Evolutionary conservation across 53 echinoderm and acorn worm genomes (phyloP).

Genomic region (Luidia sarsii): DNA sequence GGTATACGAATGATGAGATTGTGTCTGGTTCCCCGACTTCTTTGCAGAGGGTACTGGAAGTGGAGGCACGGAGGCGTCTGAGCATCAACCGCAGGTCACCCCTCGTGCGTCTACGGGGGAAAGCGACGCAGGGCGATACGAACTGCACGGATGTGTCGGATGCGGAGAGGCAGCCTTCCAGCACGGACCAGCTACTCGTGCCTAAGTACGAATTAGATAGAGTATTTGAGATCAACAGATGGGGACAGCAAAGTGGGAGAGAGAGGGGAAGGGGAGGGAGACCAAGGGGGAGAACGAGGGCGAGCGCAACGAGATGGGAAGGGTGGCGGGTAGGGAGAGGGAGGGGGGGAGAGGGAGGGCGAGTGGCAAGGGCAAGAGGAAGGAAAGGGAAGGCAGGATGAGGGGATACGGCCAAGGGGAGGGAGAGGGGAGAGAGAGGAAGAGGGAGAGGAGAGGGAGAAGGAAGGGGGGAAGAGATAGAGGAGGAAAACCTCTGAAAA

Average conservation of each 20-base stretch:
- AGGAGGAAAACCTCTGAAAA: too few relatives aligned
- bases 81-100: conserved; percentile 16
- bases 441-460: too few relatives aligned
- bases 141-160: conserved; percentile 22
- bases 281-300: background rate
- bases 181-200: background rate
- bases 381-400: too few relatives aligned
- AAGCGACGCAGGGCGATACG: background rate
- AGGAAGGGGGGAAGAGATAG: too few relatives aligned
- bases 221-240: background rate
- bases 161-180: background rate
- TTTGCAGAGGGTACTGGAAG: conserved; percentile 45
- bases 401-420: too few relatives aligned
- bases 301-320: background rate
- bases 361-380: too few relatives aligned
- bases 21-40: background rate
- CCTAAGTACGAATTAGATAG: background rate
- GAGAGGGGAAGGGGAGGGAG: too few relatives aligned
- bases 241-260: background rate
- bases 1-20: too few relatives aligned
- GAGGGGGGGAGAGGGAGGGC: too few relatives aligned
- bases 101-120: too few relatives aligned
- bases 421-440: too few relatives aligned
- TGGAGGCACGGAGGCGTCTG: conserved; percentile 54
- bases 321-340: background rate